phyloP scores from a whole-genome alignment of 2,797 vertebrate genomes.

The Alauda arvensis region DNA sequence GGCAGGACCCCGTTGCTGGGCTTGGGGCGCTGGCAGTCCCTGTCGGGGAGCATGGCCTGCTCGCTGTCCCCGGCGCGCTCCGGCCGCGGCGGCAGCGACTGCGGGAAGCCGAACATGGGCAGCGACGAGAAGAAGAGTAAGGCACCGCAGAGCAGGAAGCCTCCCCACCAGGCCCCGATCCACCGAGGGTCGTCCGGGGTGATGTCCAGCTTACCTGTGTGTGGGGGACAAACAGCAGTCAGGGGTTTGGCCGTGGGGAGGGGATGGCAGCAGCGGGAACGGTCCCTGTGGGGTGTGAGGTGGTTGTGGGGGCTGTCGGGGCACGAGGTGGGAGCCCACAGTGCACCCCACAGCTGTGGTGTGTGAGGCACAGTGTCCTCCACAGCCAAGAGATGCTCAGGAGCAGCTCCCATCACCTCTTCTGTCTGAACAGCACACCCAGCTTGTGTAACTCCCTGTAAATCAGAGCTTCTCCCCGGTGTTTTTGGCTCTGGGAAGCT shows the following conservation, averaged over 20 bases:
- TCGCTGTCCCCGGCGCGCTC: constrained; percentile 83
- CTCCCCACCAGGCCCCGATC: constrained; percentile 98
- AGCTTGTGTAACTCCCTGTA: neutral
- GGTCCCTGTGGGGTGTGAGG: neutral
- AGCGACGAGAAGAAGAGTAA: constrained; percentile 96
- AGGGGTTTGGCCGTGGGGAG: fast-evolving
- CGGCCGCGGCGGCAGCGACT: constrained; percentile 79
- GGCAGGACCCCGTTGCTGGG: constrained; percentile 85
- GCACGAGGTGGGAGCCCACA: neutral
- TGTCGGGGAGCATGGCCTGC: constrained; percentile 89
- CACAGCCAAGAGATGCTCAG: neutral
- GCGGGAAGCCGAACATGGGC: constrained; percentile 96
- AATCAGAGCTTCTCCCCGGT: neutral
- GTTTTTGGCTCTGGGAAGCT: neutral
- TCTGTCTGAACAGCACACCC: too few relatives aligned
- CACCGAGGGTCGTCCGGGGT: constrained; percentile 94
- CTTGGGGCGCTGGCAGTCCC: constrained; percentile 84
- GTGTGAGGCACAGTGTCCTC: neutral
- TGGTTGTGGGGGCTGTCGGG: fast-evolving
- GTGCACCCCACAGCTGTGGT: fast-evolving
- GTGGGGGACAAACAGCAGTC: neutral
- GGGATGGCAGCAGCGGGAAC: fast-evolving
- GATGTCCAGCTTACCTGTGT: constrained; percentile 84
- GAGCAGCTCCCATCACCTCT: neutral
- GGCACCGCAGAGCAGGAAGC: constrained; percentile 96